Evolutionary conservation across 2,797 vertebrate species (phyloP).

Genomic region (Ispidina lecontei): DNA sequence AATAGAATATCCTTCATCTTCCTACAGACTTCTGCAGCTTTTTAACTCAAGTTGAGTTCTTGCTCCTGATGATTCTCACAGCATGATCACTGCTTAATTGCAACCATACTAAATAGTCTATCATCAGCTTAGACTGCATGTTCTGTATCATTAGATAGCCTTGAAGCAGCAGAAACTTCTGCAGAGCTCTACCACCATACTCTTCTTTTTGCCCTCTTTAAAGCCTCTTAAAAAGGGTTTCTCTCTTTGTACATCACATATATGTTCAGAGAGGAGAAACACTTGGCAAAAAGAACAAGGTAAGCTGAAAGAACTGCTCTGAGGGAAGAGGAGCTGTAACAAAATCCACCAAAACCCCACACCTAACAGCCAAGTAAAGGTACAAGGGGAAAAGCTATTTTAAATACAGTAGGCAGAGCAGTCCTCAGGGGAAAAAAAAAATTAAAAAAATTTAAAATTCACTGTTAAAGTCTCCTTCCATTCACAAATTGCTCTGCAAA

Average conservation of each 20-base stretch:
- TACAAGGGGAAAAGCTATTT: background rate
- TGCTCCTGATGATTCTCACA: constrained; percentile 52
- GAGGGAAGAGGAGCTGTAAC: constrained; percentile 29
- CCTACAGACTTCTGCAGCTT: constrained; percentile 51
- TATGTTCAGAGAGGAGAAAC: background rate
- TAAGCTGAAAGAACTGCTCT: constrained; percentile 13
- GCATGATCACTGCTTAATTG: constrained; percentile 49
- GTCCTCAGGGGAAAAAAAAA: background rate
- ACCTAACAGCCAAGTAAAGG: background rate
- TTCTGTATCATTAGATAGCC: background rate
- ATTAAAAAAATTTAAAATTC: background rate
- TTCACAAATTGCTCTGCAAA: constrained; percentile 28
- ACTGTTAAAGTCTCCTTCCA: background rate
- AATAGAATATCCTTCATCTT: constrained; percentile 17
- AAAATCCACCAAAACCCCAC: background rate
- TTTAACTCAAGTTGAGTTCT: constrained; percentile 55
- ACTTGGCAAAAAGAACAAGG: constrained; percentile 20
- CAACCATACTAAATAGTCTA: constrained; percentile 39
- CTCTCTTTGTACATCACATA: background rate
- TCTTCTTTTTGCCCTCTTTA: background rate
- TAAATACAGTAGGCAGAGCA: background rate
- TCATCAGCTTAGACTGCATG: background rate
- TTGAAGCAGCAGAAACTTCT: background rate
- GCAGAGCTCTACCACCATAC: background rate
- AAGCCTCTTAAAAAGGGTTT: background rate